Conservation (phyloP, 2,113 vertebrate genomes). For the Antigone vipio region DNA sequence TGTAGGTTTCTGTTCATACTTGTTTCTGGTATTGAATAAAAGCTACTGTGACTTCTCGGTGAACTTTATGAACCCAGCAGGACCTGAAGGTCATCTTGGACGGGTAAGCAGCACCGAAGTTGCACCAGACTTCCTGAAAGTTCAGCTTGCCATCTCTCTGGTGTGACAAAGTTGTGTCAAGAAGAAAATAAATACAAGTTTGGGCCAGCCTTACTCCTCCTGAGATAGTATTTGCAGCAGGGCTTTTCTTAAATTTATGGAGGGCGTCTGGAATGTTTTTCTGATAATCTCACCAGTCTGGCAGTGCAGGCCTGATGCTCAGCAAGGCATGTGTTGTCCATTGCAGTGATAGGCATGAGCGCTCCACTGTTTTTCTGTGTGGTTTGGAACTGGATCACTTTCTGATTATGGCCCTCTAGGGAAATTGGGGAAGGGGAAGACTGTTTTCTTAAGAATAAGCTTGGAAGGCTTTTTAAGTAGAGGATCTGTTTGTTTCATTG, state of each 20-base stretch:
- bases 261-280: neutral
- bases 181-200: neutral
- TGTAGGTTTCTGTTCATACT: neutral
- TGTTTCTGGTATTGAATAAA: neutral
- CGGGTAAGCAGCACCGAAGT: neutral
- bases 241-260: neutral
- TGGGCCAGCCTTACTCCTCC: neutral
- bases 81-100: neutral
- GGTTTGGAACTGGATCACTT: neutral
- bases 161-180: neutral
- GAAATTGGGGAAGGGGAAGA: neutral
- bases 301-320: neutral
- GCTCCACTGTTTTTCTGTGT: neutral
- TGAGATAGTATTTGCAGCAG: neutral
- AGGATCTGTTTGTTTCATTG: neutral
- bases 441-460: neutral
- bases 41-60: neutral
- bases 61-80: neutral
- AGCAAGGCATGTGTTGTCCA: neutral
- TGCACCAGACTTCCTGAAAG: neutral
- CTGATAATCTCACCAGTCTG: neutral
- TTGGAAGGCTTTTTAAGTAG: neutral
- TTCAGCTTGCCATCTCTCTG: neutral
- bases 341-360: neutral
- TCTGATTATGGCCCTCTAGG: neutral